Percentiles rank a stretch among this genome's conserved stretches.
phyloP scores from a whole-genome alignment of 2,113 vertebrate genomes.

The Orthonyx spaldingii region DNA sequence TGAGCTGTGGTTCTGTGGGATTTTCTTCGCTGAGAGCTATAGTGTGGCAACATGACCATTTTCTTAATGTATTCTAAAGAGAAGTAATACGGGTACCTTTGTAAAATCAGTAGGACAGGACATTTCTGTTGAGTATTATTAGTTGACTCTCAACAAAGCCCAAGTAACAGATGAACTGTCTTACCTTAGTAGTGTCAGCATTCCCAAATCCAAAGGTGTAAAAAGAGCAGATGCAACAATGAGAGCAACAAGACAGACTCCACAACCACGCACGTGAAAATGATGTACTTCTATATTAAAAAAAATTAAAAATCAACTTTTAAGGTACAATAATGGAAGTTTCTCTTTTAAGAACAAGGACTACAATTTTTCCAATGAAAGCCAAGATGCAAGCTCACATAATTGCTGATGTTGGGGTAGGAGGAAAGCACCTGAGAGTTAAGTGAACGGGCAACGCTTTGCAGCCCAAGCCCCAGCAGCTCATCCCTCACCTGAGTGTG shows the following conservation, averaged over 20 bases:
- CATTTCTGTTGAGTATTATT: not conserved
- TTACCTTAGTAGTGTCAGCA: not conserved
- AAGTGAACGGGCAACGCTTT: not conserved
- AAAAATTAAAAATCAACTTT: not conserved
- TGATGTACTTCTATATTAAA: not conserved
- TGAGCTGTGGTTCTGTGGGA: not conserved
- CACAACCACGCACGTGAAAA: fast-evolving
- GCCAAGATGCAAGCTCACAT: not conserved
- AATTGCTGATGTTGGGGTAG: not conserved
- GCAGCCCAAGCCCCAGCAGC: not conserved
- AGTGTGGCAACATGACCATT: not conserved
- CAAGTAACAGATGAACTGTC: not conserved
- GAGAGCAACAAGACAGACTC: fast-evolving
- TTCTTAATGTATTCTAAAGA: not conserved
- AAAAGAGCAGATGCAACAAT: not conserved
- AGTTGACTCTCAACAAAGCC: not conserved
- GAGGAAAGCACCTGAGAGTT: not conserved
- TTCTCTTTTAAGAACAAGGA: not conserved
- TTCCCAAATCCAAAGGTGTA: not conserved
- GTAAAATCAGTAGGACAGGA: not conserved
- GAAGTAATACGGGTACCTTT: not conserved
- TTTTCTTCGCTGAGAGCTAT: not conserved
- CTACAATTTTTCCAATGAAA: not conserved
- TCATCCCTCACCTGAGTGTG: not conserved
- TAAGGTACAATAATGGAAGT: not conserved